phyloP scores from a whole-genome alignment of 2,797 vertebrate genomes.

The Sebastes hopkinsi region DNA sequence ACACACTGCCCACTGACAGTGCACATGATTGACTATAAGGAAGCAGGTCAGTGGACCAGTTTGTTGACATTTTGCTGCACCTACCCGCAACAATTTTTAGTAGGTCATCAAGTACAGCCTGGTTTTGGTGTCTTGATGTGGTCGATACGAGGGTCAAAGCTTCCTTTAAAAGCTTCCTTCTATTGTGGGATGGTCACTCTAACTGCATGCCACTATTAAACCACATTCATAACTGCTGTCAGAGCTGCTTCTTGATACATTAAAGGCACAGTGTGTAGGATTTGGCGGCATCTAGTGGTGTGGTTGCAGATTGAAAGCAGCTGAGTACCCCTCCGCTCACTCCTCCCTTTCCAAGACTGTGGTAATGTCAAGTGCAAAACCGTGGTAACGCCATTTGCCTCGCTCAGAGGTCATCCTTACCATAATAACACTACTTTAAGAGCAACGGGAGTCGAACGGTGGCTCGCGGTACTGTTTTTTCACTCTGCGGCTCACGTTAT shows the following conservation, averaged over 20 bases:
- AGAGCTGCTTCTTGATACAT: not conserved
- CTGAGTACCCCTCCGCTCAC: no score
- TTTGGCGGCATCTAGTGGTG: no score
- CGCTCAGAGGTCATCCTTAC: no score
- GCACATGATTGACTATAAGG: conserved; percentile 2
- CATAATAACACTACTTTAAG: no score
- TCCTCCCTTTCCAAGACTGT: no score
- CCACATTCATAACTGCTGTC: not conserved
- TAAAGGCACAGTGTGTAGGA: no score
- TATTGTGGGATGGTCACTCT: not conserved
- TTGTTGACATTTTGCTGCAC: conserved; percentile 8
- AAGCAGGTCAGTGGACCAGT: conserved; percentile 28
- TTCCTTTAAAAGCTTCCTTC: not conserved
- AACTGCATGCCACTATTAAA: not conserved
- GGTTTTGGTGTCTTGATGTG: not conserved
- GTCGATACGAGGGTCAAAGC: not conserved
- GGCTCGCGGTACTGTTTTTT: no score
- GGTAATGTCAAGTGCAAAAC: no score
- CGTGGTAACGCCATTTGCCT: no score
- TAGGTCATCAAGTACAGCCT: not conserved
- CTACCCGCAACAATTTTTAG: not conserved
- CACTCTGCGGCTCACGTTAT: no score
- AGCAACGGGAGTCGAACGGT: no score
- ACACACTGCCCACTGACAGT: not conserved
- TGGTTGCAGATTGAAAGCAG: no score